Base-by-base conservation (phyloP, 2,888 invertebrate species). In the Agonopterix alstromeriana region DNA sequence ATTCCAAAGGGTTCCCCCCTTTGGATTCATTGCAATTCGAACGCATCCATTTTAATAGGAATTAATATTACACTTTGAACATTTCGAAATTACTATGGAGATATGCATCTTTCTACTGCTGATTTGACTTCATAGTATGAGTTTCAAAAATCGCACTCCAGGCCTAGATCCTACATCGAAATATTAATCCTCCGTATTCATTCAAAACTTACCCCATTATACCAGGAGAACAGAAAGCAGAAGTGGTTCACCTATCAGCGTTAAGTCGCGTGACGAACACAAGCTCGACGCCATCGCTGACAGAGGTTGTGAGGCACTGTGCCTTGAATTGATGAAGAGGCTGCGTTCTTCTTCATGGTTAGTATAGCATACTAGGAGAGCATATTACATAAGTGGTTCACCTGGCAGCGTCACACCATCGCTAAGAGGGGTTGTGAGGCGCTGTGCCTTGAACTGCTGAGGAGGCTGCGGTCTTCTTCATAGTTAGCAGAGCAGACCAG, bases 351-450 rank as follows among this genome's bases (percentile, higher is more conserved):
- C 61, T 4, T 70, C 77, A 3, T 87, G 86, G 86, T 87, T 52
- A 61, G 58, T 48, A 12, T 5, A 27, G 27, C 27, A 5, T 27
- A 27, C 27, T 7, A 27, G 27, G 27, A 27, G 27, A 27, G 27
- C 27, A 27, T 27, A 27, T 27, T 1, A 27, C 5, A 27, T 1
- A 14, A 2, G 27, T 7, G 5, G 27, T 27, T 27, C 27, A 27
- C 27, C 1, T 27, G 27, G 7, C 27, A 27, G 27, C 1, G 27
- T 5, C 5, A 27, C 8, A 78, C 81, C n/a, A 56, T 68, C 8
- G 73, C 74, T 0, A 83, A 82, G 46, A 70, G 73, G 27, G 81
- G 83, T 2, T 78, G 83, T 46, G 87, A 87, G 3, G 63, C 71
- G 0, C 65, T 86, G 8, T 82, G 82, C 47, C 36, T 51, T 0